Evolutionary conservation across 2,113 vertebrate species (phyloP).

Genomic region (Gasterosteus nipponicus): DNA sequence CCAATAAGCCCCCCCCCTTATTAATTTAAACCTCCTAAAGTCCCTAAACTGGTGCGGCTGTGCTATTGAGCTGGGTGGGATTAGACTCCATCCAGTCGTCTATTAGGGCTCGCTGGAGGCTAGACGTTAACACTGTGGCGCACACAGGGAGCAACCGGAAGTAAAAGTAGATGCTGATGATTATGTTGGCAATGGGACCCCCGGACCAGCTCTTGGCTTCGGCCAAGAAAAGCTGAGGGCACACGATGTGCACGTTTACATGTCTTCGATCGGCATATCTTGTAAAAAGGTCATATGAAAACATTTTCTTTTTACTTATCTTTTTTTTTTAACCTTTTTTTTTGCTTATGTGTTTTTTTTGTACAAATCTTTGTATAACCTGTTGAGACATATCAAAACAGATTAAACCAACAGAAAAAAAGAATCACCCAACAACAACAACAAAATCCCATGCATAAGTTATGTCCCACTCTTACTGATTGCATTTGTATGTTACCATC

Average conservation of each 20-base stretch:
- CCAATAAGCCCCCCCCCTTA: constrained; percentile 50
- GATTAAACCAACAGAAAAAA: constrained; percentile 65
- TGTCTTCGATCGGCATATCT: constrained; percentile 63
- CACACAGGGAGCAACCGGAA: constrained; percentile 57
- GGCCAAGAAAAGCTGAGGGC: constrained; percentile 56
- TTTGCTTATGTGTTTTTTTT: constrained; percentile 56
- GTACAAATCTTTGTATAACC: constrained; percentile 79
- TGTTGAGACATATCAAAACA: constrained; percentile 76
- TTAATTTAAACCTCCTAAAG: constrained; percentile 55
- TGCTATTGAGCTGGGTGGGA: constrained; percentile 41
- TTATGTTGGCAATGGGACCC: constrained; percentile 78
- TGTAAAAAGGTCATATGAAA: constrained; percentile 82
- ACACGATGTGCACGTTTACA: constrained; percentile 63
- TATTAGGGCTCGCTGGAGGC: constrained; percentile 50
- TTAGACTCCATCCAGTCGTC: constrained; percentile 34
- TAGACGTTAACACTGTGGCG: constrained; percentile 58
- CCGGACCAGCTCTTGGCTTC: constrained; percentile 56
- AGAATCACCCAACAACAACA: constrained; percentile 67
- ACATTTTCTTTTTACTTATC: constrained; percentile 56
- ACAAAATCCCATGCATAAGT: constrained; percentile 81
- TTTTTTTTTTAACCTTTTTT: constrained; percentile 40
- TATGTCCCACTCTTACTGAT: constrained; percentile 76
- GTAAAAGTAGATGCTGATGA: constrained; percentile 81
- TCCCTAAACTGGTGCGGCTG: constrained; percentile 52
- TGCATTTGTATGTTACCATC: constrained; percentile 72